A percentile compares a stretch with the other conserved stretches of the same genome.
Conservation (phyloP, 2,797 vertebrate species). For the Amblyraja radiata region DNA sequence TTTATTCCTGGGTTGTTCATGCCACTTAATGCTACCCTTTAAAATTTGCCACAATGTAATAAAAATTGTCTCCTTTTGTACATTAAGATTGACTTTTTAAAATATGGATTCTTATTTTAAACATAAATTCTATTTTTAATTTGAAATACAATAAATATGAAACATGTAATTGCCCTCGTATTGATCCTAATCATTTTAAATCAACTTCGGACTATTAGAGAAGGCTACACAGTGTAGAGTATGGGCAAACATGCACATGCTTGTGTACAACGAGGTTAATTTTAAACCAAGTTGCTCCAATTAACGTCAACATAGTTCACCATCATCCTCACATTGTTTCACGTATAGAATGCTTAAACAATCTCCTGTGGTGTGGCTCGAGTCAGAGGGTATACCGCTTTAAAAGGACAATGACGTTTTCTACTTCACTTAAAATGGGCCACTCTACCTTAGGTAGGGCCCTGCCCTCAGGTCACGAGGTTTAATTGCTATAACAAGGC, state of each 20-base stretch:
- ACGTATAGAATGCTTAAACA: neutral
- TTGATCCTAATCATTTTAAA: slow-evolving; percentile 17
- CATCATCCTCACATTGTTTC: neutral
- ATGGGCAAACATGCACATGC: neutral
- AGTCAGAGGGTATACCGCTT: neutral
- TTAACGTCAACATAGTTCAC: neutral
- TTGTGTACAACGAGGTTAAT: neutral
- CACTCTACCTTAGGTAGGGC: neutral
- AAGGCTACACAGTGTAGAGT: too few relatives aligned
- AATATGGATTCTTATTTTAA: neutral
- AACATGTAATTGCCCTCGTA: slow-evolving; percentile 14
- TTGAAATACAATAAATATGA: slow-evolving; percentile 15
- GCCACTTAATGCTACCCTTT: neutral
- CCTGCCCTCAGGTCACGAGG: neutral
- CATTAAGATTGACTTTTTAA: neutral
- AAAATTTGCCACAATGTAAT: neutral
- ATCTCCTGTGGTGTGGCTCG: slow-evolving; percentile 12
- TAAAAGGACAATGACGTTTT: neutral
- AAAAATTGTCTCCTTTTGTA: neutral
- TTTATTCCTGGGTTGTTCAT: neutral
- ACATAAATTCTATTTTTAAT: neutral
- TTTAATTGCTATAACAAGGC: slow-evolving; percentile 21
- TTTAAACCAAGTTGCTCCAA: slow-evolving; percentile 13
- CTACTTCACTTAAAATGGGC: neutral
- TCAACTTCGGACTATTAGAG: neutral